Evolutionary conservation across 30 jellyfish, hydroid and myxozoan species (phyloP).

Genomic region (Hydractinia echinata): DNA sequence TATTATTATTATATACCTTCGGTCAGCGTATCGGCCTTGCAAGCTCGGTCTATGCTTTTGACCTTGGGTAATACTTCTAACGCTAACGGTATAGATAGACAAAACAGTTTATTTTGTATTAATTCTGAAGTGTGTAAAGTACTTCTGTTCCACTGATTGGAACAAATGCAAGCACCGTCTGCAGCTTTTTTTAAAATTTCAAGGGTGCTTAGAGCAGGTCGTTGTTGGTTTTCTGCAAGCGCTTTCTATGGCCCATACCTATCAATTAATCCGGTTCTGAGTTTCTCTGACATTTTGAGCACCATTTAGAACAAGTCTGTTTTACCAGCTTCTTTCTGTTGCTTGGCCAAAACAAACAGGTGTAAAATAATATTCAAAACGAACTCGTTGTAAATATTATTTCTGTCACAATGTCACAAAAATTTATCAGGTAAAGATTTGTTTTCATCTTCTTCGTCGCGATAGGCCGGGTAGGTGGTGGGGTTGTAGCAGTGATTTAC

Average conservation of each 20-base stretch:
- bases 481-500: neutral
- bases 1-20: too few relatives aligned
- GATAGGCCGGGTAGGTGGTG: neutral
- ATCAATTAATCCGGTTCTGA: constrained; percentile 17
- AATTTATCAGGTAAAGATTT: neutral
- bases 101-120: too few relatives aligned
- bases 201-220: too few relatives aligned
- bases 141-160: constrained; percentile 40
- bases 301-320: constrained; percentile 30
- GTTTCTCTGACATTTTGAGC: constrained; percentile 2
- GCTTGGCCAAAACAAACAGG: constrained; percentile 39
- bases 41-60: too few relatives aligned
- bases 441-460: constrained; percentile 2
- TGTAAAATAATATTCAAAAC: neutral
- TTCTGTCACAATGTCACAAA: too few relatives aligned
- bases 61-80: too few relatives aligned
- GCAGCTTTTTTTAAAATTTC: constrained; percentile 30
- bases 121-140: constrained; percentile 27
- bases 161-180: constrained; percentile 27
- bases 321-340: constrained; percentile 34
- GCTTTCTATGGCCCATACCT: constrained; percentile 36
- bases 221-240: neutral
- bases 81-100: too few relatives aligned
- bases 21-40: too few relatives aligned
- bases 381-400: neutral